These are phyloP conservation scores for Sebastes schlegelii DNA, from an alignment of 2,113 vertebrate genomes.

Conservation along the genomic window DNA sequence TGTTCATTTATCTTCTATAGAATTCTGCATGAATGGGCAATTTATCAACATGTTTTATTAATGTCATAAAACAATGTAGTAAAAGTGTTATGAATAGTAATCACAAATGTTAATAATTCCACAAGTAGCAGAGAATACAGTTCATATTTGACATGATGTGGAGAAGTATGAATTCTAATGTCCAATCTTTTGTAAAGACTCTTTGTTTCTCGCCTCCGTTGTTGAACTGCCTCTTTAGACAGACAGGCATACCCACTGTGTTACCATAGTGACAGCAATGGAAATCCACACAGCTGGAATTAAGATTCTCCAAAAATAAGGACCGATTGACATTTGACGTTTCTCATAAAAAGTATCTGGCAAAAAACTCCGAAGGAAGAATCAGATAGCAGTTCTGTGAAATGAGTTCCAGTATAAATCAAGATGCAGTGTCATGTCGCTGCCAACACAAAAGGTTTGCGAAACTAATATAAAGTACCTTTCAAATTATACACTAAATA, in stretches of 20 bases:
- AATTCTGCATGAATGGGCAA: neutral
- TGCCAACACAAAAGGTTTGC: neutral
- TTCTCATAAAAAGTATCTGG: slow-evolving; percentile 19
- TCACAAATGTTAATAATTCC: neutral
- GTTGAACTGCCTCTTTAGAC: slow-evolving; percentile 33
- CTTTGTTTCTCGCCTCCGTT: slow-evolving; percentile 52
- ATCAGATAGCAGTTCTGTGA: slow-evolving; percentile 2
- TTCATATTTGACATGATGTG: neutral
- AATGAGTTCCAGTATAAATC: slow-evolving; percentile 23
- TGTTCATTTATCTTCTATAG: neutral
- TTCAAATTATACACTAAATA: neutral
- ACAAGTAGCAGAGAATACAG: neutral
- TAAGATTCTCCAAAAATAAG: slow-evolving; percentile 30
- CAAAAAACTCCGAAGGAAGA: neutral
- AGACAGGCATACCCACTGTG: slow-evolving; percentile 51
- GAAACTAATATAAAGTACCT: neutral
- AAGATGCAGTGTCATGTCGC: neutral
- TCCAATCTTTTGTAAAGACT: slow-evolving; percentile 33
- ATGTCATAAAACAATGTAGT: neutral
- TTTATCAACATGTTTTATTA: neutral
- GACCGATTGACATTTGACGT: slow-evolving; percentile 10
- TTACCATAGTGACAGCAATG: slow-evolving; percentile 63
- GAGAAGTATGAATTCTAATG: slow-evolving; percentile 28
- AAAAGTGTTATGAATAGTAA: neutral
- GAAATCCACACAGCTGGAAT: slow-evolving; percentile 57